A percentile compares a stretch with the other conserved stretches of the same genome.
These are phyloP conservation scores for Clarias fuscus DNA, from an alignment of 2,797 vertebrate genomes.

Conservation along the genomic window DNA sequence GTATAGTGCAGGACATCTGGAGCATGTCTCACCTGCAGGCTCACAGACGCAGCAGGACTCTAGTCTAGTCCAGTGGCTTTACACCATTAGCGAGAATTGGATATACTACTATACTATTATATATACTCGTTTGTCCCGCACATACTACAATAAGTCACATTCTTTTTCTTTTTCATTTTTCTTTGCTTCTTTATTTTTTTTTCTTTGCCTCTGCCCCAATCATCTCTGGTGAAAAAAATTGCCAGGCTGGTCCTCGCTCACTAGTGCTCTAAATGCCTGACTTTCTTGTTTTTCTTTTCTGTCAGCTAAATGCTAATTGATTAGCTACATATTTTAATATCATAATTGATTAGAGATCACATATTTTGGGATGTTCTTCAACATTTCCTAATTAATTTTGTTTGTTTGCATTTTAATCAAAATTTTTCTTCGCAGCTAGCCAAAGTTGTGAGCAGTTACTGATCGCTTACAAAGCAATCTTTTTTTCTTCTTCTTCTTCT, in stretches of 20 bases:
- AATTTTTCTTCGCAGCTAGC: not conserved
- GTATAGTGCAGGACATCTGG: constrained; percentile 12
- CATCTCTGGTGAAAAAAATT: not conserved
- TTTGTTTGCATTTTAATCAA: not conserved
- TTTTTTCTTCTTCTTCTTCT: too few species aligned
- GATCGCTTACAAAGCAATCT: not conserved
- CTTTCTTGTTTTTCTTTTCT: not conserved
- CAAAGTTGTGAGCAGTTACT: not conserved
- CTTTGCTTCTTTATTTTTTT: not conserved
- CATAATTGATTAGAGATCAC: not conserved
- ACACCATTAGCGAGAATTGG: not conserved
- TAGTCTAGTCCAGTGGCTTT: not conserved
- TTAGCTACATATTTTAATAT: not conserved
- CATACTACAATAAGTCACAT: not conserved
- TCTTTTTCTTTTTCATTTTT: not conserved
- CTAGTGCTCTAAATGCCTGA: too few species aligned
- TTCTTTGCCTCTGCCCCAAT: not conserved
- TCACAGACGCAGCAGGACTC: not conserved
- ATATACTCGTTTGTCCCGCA: not conserved
- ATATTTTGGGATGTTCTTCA: not conserved
- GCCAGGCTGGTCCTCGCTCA: not conserved
- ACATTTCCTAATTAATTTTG: not conserved
- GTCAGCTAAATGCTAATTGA: not conserved
- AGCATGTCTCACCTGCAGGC: not conserved
- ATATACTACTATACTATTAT: not conserved